Base-by-base conservation (phyloP, 2,113 vertebrate genomes). In the Gnathonemus longibarbis region DNA sequence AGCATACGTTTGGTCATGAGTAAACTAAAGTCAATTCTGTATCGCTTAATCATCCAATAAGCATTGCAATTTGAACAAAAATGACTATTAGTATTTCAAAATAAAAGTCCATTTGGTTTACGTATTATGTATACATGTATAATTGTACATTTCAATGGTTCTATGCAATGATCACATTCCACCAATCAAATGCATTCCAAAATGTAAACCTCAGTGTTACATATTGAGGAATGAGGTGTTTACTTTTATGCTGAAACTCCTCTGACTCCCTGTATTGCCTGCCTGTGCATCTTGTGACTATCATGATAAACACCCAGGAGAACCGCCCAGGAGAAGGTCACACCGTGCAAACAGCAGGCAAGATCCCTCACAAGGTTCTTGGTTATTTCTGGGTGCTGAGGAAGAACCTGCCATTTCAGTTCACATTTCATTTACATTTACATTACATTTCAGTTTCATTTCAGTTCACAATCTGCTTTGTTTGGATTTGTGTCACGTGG, bases 21-120 rank as follows among this genome's bases (percentile, higher is more conserved):
- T 96, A 95, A 95, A 94, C 94, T 94, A 91, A 95, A 95, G 93
- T 93, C 5, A 49, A 24, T 39, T 88, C 70, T 83, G 77, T 70
- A 45, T 21, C 90, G 24, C 39, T n/a, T 21, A 56, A 11, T 58
- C 52, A 88, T 83, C 62, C 88, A 88, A 89, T 89, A 70, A 66
- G 84, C 80, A 53, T 74, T 39, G 49, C 56, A 74, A 53, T 87
- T 87, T 87, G 24, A n/a, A 19, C 45, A 45, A 39, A 39, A 84
- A 83, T 83, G 15, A 7, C 42, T 46, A 84, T 50, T 21, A 31
- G n/a, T 70, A 70, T 87, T 85, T 89, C 27, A 3, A 15, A 46
- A 84, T 45, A 31, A 89, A n/a, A 89, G 35, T 35, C 11, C 15
- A 42, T n/a, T 42, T 84, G n/a, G 5, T 88, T 88, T 19, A 62